A percentile compares a stretch with the other conserved stretches of the same genome.
Conservation (phyloP, 1,140 invertebrate genomes). For the Asobara japonica region DNA sequence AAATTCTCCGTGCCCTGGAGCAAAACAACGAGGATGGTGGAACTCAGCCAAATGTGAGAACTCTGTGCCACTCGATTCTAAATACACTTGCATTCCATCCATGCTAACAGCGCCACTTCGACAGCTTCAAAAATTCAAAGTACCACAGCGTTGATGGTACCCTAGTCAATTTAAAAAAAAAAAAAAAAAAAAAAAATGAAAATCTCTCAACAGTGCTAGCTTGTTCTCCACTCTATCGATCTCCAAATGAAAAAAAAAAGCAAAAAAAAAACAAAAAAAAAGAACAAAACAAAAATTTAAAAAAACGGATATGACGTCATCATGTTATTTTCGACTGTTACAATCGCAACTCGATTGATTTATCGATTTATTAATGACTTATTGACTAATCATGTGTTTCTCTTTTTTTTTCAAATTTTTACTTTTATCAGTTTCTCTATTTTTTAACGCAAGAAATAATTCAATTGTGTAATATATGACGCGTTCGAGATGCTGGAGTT, state of each 20-base stretch:
- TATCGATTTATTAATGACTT: too few species aligned
- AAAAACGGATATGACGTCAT: too few species aligned
- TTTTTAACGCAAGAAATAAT: background rate
- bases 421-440: conserved; percentile 10
- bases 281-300: too few species aligned
- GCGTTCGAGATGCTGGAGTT: background rate
- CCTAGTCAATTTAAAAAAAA: conserved; percentile 32
- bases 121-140: background rate
- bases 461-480: background rate
- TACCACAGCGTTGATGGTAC: conserved; percentile 2
- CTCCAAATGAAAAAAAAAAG: background rate
- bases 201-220: conserved; percentile 9
- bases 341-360: background rate
- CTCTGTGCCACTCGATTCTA: conserved; percentile 63
- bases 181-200: too few species aligned
- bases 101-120: conserved; percentile 46
- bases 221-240: conserved; percentile 11
- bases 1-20: conserved; percentile 66
- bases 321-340: background rate
- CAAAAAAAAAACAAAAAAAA: background rate
- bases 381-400: too few species aligned
- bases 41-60: conserved; percentile 58
- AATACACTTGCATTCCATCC: conserved; percentile 60
- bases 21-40: conserved; percentile 55
- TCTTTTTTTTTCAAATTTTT: conserved; percentile 11